Evolutionary conservation across 2,888 invertebrate genomes (phyloP).

Genomic region (Melanargia galathea): DNA sequence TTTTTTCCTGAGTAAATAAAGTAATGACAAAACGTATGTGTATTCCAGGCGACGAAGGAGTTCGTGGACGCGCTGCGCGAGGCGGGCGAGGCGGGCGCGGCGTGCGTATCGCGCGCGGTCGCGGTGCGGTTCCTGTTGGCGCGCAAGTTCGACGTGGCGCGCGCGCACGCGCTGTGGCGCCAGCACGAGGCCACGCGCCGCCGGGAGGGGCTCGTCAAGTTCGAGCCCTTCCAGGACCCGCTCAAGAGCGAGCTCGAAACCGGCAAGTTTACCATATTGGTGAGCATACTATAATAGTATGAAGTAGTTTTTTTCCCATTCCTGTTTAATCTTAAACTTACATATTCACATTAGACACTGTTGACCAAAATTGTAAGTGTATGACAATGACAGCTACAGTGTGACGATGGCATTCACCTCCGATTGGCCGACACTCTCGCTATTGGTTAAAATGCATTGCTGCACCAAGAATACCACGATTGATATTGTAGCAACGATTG

Average conservation of each 20-base stretch:
- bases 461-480: too few species aligned
- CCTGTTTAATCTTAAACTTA: too few species aligned
- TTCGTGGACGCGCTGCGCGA: conserved; percentile 90
- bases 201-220: conserved; percentile 91
- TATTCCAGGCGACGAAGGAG: conserved; percentile 88
- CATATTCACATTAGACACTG: too few species aligned
- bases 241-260: conserved; percentile 93
- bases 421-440: too few species aligned
- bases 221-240: conserved; percentile 92
- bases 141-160: conserved; percentile 95
- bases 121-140: conserved; percentile 96
- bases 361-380: too few species aligned
- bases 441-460: too few species aligned
- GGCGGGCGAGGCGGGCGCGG: conserved; percentile 70
- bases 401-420: too few species aligned
- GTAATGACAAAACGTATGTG: too few species aligned
- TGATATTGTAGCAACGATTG: too few species aligned
- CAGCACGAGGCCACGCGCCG: conserved; percentile 95
- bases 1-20: too few species aligned
- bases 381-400: too few species aligned
- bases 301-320: background rate
- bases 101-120: conserved; percentile 89
- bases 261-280: conserved; percentile 97
- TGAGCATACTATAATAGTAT: conserved; percentile 65
- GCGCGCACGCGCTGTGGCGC: conserved; percentile 95